Percentiles rank a stretch among this genome's conserved stretches.
Evolutionary conservation across 2,113 vertebrate genomes (phyloP).

Genomic region (Ammodramus savannarum): DNA sequence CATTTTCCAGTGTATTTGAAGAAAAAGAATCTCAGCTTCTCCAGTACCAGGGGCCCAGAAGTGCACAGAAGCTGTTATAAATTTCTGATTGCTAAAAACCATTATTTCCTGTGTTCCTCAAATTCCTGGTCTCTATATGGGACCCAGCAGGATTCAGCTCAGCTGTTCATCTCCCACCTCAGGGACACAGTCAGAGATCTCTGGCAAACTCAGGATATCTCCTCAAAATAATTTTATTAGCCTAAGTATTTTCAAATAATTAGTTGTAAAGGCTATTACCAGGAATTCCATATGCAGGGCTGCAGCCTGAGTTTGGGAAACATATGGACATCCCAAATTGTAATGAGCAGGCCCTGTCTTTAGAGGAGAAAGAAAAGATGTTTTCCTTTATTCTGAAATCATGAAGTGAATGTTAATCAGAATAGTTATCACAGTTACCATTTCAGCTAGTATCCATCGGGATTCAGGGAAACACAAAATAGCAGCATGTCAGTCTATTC

Average conservation of each 20-base stretch:
- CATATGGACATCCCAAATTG: not conserved
- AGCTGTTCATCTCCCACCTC: not conserved
- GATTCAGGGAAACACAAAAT: not conserved
- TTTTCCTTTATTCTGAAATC: not conserved
- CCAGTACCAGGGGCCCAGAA: not conserved
- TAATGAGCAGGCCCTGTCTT: not conserved
- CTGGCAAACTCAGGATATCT: not conserved
- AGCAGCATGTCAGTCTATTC: not conserved
- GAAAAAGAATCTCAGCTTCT: not conserved
- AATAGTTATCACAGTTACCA: not conserved
- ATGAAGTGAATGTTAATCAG: not conserved
- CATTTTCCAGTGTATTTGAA: not conserved
- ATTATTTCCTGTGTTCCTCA: not conserved
- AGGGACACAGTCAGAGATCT: not conserved
- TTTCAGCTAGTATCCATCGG: not conserved
- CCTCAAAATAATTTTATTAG: not conserved
- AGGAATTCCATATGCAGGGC: not conserved
- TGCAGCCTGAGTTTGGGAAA: not conserved
- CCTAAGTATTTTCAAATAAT: not conserved
- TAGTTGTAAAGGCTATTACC: not conserved
- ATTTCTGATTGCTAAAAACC: not conserved
- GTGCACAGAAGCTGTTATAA: not conserved
- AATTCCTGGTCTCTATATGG: not conserved
- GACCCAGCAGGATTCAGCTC: not conserved
- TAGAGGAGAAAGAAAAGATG: not conserved